Conservation (phyloP, 2,113 vertebrate species). For the Peromyscus polionotus region DNA sequence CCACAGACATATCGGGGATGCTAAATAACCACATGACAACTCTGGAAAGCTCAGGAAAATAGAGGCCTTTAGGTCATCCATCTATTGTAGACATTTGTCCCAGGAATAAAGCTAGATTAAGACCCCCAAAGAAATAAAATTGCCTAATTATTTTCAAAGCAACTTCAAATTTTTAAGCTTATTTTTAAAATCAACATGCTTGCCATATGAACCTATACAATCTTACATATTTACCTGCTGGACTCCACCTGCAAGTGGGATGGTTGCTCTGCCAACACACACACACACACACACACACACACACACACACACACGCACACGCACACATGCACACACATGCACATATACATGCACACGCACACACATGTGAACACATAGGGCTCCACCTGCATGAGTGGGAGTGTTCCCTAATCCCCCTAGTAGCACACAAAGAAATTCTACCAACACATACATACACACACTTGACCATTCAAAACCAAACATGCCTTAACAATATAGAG, state of each 20-base stretch:
- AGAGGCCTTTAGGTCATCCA: background rate
- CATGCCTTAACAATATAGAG: background rate
- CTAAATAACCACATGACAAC: background rate
- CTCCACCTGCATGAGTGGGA: background rate
- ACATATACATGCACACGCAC: background rate
- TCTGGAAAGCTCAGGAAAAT: background rate
- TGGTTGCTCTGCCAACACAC: background rate
- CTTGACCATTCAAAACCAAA: background rate
- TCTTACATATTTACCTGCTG: background rate
- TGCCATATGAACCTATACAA: background rate
- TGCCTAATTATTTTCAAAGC: background rate
- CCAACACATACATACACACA: background rate
- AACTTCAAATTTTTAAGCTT: background rate
- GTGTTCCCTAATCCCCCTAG: background rate
- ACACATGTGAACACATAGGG: background rate
- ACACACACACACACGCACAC: background rate
- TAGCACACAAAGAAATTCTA: background rate
- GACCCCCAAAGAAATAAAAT: background rate
- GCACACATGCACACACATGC: background rate
- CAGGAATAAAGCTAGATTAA: slow-evolving; percentile 1
- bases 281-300: background rate
- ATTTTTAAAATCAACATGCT: slow-evolving; percentile 33
- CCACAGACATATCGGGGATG: background rate
- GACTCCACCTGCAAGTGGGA: background rate
- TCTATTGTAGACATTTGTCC: background rate